Evolutionary conservation across 2,797 vertebrate genomes (phyloP).

Genomic region (Lepus oiostolus): DNA sequence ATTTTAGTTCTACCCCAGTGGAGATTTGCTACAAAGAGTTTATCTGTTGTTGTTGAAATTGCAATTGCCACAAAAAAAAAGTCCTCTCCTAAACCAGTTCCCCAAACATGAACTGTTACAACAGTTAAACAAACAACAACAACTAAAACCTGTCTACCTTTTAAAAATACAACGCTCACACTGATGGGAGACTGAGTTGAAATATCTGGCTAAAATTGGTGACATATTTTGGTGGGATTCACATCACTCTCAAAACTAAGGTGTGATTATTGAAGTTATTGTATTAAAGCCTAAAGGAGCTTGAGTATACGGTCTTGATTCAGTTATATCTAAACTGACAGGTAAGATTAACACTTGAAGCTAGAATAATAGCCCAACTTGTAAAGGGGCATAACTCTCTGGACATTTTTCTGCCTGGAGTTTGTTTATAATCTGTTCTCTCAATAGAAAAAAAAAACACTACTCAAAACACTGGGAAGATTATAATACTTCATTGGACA

Average conservation of each 20-base stretch:
- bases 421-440: not conserved
- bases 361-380: not conserved
- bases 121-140: slow-evolving; percentile 67
- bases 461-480: not conserved
- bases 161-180: slow-evolving; percentile 56
- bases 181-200: not conserved
- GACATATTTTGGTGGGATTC: slow-evolving; percentile 43
- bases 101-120: slow-evolving; percentile 80
- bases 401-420: not conserved
- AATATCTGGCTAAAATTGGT: not conserved
- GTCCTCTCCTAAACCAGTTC: slow-evolving; percentile 85
- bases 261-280: slow-evolving; percentile 63
- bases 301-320: not conserved
- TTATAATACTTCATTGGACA: not conserved
- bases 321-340: slow-evolving; percentile 22
- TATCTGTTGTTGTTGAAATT: slow-evolving; percentile 93
- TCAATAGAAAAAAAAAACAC: not conserved
- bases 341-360: not conserved
- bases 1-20: slow-evolving; percentile 97
- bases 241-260: slow-evolving; percentile 59
- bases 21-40: slow-evolving; percentile 94
- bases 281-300: not conserved
- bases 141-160: slow-evolving; percentile 15
- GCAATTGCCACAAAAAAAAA: slow-evolving; percentile 88
- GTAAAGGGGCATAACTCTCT: not conserved